Conservation (phyloP, 2,797 vertebrate genomes). For the Nothura maculosa region DNA sequence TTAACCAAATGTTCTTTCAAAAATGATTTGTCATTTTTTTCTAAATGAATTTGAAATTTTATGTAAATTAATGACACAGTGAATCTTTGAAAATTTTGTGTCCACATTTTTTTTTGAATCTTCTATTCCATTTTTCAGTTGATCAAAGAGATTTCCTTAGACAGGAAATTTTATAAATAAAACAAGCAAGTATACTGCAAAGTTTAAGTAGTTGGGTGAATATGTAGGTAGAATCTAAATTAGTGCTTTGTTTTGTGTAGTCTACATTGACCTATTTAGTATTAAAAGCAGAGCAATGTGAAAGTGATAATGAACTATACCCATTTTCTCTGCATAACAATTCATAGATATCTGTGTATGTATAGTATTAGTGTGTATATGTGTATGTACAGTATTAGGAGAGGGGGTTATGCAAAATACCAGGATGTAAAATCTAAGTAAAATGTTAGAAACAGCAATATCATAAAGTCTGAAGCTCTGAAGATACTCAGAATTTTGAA, state of each 20-base stretch:
- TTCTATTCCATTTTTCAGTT: conserved; percentile 68
- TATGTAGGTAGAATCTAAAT: conserved; percentile 68
- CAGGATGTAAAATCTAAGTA: background rate
- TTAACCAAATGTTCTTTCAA: conserved; percentile 67
- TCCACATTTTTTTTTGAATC: conserved; percentile 59
- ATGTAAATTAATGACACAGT: conserved; percentile 75
- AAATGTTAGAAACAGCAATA: background rate
- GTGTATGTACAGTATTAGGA: background rate
- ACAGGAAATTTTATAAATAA: conserved; percentile 69
- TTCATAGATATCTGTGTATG: conserved; percentile 14
- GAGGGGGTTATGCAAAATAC: background rate
- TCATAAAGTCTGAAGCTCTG: background rate
- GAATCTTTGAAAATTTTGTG: conserved; percentile 78
- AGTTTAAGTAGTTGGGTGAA: conserved; percentile 53
- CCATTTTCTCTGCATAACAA: conserved; percentile 19
- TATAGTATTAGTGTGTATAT: background rate
- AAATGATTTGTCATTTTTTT: conserved; percentile 74
- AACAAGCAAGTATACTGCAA: conserved; percentile 54
- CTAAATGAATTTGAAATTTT: conserved; percentile 77
- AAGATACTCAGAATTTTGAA: background rate
- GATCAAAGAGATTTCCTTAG: conserved; percentile 77
- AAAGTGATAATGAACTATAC: conserved; percentile 49
- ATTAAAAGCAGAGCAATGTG: conserved; percentile 56
- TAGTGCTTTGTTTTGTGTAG: conserved; percentile 55
- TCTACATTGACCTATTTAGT: conserved; percentile 65